Evolutionary conservation across 2,888 invertebrate genomes (phyloP), one percentile per base, ranked within the genome.

Genomic region (Tubulanus polymorphus): DNA sequence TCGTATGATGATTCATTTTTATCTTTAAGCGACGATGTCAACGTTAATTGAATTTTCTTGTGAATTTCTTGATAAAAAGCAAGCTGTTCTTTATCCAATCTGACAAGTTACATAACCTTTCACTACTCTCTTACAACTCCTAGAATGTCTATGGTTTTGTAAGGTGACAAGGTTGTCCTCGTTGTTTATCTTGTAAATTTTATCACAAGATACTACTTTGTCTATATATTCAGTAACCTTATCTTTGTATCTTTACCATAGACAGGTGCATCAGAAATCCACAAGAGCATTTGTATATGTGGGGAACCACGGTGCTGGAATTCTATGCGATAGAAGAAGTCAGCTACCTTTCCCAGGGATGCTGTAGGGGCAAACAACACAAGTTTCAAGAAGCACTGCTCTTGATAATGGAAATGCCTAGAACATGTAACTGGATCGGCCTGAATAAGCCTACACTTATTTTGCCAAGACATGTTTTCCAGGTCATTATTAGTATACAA

Each of bases 401-500:
- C 41, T 41, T 41, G 5, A 15, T 41, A 15, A 15, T 41, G 20
- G 23, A 41, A 41, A 27, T 48, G 26, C n/a, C 48, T 23, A 5
- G 48, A 25, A 10, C 10, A 5, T 26, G 48, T 48, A 5, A 48
- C 27, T 48, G 48, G 48, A 48, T 63, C 63, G 28, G 49, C 37
- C 37, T 50, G 47, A 28, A 59, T 53, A 1, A 59, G 45, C 41
- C 28, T 2, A 30, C 48, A 47, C 23, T 53, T 59, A 1, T 50
- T 37, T 10, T 51, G 23, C 56, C 54, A 59, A 12, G 55, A 6
- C 27, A 53, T 10, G 37, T 37, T 26, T 25, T 32, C 25, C 12
- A 53, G n/a, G 3, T 59, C 50, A 30, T 60, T 54, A 30, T 55
- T 55, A 15, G 52, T 48, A 25, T 46, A 53, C 12, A 37, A 27